Evolutionary conservation across 2,113 vertebrate genomes (phyloP), one percentile per base, ranked within the genome.

Genomic region (Indicator indicator): DNA sequence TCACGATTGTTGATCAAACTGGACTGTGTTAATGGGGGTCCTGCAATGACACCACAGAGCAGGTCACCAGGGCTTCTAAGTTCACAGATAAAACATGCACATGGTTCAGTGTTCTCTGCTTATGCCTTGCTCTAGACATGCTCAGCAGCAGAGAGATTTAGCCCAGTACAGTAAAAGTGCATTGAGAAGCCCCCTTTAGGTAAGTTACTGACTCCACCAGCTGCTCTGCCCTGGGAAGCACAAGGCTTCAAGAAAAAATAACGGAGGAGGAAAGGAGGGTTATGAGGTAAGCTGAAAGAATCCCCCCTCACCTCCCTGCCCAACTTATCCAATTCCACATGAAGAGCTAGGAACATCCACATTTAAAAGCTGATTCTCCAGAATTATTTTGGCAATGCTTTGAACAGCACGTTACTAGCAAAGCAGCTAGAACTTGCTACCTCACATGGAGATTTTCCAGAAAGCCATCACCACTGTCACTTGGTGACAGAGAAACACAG

Each of bases 1-100:
- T 99, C 99, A 94, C 98, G 98, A 24, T 97, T 98, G 80, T 98
- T 99, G 72, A 99, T 98, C 95, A 99, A 90, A 97, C 98, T 98
- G 89, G 98, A 98, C 95, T 98, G 98, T 33, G 98, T 98, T 91
- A 99, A 94, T 90, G 98, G 98, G 91, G 99, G 98, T 93, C 99
- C 99, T 99, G 90, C 63, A 97, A 95, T 1, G 92, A 97, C 97
- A 98, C 95, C 91, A 98, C 14, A 97, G 77, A 91, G 79, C 82
- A 93, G 6, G 33, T 80, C 27, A 88, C 14, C 48, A 21, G 15
- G 79, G n/a, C 75, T 86, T 77, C 5, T 12, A 90, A 58, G 72
- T 40, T 40, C 69, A 33, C 32, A 93, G 82, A 55, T 2, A 87
- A 33, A 72, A 52, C 0, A 0, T 33, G 42, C 67, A 69, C 65